Base-by-base conservation (phyloP, 1,140 invertebrate species). In the Heliconius congener region DNA sequence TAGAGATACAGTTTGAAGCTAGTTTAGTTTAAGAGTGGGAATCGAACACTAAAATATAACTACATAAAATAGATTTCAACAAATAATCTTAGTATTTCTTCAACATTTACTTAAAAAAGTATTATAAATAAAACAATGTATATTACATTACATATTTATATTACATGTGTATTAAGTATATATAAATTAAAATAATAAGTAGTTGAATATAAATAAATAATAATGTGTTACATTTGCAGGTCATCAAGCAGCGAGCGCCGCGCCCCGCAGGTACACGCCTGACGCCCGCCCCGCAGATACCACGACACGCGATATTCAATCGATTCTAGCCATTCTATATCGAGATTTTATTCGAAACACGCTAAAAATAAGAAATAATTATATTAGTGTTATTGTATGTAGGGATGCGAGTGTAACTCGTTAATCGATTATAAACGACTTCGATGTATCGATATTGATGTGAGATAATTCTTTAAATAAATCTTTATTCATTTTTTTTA, bases 181-280 rank as follows among this genome's bases (percentile, higher is more conserved):
- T 37, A 37, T 37, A 37, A 37, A 37, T 37, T 37, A 8, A 37
- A 37, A 37, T 37, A 37, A 37, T 37, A 37, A 37, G 34, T 46
- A 13, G 16, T 55, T n/a, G 9, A 71, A 34, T 16, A n/a, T 39
- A 72, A 72, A 42, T 72, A 39, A 72, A n/a, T 72, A 39, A n/a
- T 72, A 39, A 13, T n/a, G 18, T 16, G 5, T 19, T 9, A 37
- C 18, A 72, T 18, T 52, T 37, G 37, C 77, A 78, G 77, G 72
- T 73, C 77, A 18, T 19, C 77, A 18, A 57, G 73, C 74, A 60
- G 70, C 66, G 78, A 75, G 50, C 74, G 73, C 27, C 73, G 80
- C 76, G 76, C 76, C 70, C 72, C 80, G 76, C 76, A 77, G 80
- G 76, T 77, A 78, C 76, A 42, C 19, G 72, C 57, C 80, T 66